Evolutionary conservation across 2,113 vertebrate species (phyloP), one percentile per base, ranked within the genome.

Genomic region (Ciconia stormi): DNA sequence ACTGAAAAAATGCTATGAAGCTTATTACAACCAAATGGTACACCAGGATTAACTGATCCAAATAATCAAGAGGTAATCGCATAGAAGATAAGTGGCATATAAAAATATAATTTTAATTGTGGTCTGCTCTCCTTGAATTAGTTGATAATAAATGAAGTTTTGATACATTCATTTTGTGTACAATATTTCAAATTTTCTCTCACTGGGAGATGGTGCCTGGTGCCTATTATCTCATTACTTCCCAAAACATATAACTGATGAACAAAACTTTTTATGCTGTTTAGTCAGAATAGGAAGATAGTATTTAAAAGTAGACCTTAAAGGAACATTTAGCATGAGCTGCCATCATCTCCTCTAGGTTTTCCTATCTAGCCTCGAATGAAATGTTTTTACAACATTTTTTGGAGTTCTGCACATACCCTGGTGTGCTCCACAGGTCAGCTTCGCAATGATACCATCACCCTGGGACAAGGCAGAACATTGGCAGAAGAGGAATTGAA

Each of bases 1-100:
- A 90, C 85, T 90, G 82, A 93, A 90, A 92, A 95, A 89, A 58
- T 56, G 23, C 62, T 92, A 7, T 76, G 93, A 93, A 87, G 82
- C 49, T 82, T 82, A 58, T 89, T 94, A 74, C 25, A 89, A 52
- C 32, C 74, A 90, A 97, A 88, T 91, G 46, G 55, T 80, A 86
- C 29, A 80, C 20, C 25, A 90, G 50, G 58, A 81, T 88, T 90
- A 94, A 88, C 62, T 88, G 82, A 93, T 94, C 58, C 92, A 86
- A 86, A 86, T 81, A 93, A 91, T 72, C 74, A 66, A 40, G 82
- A 86, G 26, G 29, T 34, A 96, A 80, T 53, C 46, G 1, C 32
- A 62, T 23, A 42, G 53, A 65, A 78, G 25, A 70, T 70, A 87
- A 95, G 59, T 44, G 32, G 29, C 29, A 62, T 73, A 62, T 32